Percentiles rank a stretch among this genome's conserved stretches.
phyloP scores from a whole-genome alignment of 2,113 vertebrate genomes.

The Octodon degus region DNA sequence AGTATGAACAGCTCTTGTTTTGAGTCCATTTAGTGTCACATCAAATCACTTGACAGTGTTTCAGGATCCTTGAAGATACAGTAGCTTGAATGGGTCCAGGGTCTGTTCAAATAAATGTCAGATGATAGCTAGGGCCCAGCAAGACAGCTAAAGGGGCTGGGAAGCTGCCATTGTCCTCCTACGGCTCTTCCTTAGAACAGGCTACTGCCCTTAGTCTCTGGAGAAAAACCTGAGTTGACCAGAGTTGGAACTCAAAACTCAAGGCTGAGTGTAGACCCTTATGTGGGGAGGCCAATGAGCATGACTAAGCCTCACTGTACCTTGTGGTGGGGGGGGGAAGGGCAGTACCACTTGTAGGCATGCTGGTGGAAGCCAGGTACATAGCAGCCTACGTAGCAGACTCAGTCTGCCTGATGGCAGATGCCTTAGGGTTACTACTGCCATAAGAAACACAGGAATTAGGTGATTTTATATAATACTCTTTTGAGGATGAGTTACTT shows the following conservation, averaged over 20 bases:
- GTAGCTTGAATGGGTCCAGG: constrained; percentile 13
- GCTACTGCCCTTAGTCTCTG: not conserved
- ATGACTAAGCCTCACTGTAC: not conserved
- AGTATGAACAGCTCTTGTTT: constrained; percentile 71
- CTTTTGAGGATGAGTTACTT: constrained; percentile 65
- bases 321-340: not conserved
- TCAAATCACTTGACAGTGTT: constrained; percentile 67
- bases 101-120: constrained; percentile 76
- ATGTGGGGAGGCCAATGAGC: not conserved
- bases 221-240: constrained; percentile 60
- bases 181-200: rapidly evolving
- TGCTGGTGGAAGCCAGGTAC: constrained; percentile 35
- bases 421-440: constrained; percentile 79
- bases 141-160: not conserved
- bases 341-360: not conserved
- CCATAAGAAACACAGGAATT: constrained; percentile 25
- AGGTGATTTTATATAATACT: not conserved
- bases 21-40: constrained; percentile 77
- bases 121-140: not conserved
- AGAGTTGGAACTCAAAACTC: not conserved
- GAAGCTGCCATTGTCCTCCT: rapidly evolving
- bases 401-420: not conserved
- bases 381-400: not conserved
- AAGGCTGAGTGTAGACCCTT: not conserved
- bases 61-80: not conserved